Evolutionary conservation across 2,888 invertebrate genomes (phyloP).

Genomic region (Cyrtodaria siliqua): DNA sequence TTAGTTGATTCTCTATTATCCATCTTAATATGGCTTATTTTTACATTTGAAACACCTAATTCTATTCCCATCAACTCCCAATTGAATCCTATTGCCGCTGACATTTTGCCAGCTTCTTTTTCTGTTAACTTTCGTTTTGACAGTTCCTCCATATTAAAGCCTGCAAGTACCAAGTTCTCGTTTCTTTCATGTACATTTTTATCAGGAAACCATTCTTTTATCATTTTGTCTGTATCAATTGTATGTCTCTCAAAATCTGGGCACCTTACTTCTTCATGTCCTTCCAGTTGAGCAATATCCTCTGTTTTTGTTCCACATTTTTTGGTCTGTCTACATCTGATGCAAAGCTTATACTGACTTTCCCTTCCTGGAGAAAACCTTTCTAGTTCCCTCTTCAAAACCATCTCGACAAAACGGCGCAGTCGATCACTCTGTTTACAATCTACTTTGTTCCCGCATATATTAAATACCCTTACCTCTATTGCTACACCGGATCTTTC

Average conservation of each 20-base stretch:
- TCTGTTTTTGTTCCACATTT: not conserved
- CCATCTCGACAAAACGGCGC: constrained; percentile 9
- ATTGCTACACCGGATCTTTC: constrained; percentile 12
- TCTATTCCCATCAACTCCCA: constrained; percentile 29
- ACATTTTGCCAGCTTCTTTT: constrained; percentile 4
- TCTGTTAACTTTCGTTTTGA: not conserved
- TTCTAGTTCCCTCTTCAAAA: constrained; percentile 6
- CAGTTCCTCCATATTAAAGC: not conserved
- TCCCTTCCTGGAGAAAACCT: constrained; percentile 2
- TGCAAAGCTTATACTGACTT: constrained; percentile 1
- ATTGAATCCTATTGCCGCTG: constrained; percentile 23
- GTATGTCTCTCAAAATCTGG: not conserved
- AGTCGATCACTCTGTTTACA: not conserved
- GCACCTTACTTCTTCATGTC: not conserved
- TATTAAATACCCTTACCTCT: constrained; percentile 4
- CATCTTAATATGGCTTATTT: constrained; percentile 23
- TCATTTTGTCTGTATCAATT: constrained; percentile 3
- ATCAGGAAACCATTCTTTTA: constrained; percentile 14
- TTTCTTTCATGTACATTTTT: no score
- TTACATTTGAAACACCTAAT: constrained; percentile 9
- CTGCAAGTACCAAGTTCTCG: no score
- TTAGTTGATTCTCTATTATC: constrained; percentile 12
- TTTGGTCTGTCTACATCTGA: not conserved
- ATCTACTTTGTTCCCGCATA: not conserved
- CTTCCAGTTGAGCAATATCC: no score